Base-by-base conservation (phyloP, 2,113 vertebrate genomes). In the Apodemus sylvaticus region DNA sequence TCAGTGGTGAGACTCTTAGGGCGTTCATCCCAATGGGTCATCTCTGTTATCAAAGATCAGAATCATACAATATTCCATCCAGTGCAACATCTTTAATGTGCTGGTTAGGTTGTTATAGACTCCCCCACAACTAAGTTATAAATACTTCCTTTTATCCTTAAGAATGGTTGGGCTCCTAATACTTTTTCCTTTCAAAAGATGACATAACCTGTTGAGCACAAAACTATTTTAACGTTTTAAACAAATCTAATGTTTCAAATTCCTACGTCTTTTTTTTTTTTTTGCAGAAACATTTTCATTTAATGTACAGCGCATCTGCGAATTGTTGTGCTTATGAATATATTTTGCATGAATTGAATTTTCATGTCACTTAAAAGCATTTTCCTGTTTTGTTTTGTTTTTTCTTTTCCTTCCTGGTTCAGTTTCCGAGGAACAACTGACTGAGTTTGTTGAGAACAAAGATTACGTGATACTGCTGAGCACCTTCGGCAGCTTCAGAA, bases 361-460 rank as follows among this genome's bases (percentile, higher is more conserved):
- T 94, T 73, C 34, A 87, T 93, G 36, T 53, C 12, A 39, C 29
- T 22, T 95, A 91, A 66, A 81, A 83, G 12, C 5, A 82, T 81
- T 7, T 29, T 88, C 11, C 92, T 10, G 97, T 58, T 98, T 58
- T 58, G 19, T 60, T 62, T 29, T 64, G 9, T 31, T 68, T 68
- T 34, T 68, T 36, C 14, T 97, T 97, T 97, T 7, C 97, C 97
- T 81, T 98, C 11, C 64, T 64, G 97, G 86, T 87, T 96, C 92
- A 99, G 99, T 99, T 94, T 99, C 99, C 64, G 99, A 99, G 48
- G 99, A 99, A 73, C 99, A 99, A 78, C 98, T 99, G 45, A 97
- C 98, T 93, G 99, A 99, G 98, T 99, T 99, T 98, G 98, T 99
- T 95, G 99, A 99, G 98, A 99, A 98, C 98, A 99, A 99, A 98